Evolutionary conservation across 2,797 vertebrate genomes (phyloP).

Genomic region (Nannoperca australis): DNA sequence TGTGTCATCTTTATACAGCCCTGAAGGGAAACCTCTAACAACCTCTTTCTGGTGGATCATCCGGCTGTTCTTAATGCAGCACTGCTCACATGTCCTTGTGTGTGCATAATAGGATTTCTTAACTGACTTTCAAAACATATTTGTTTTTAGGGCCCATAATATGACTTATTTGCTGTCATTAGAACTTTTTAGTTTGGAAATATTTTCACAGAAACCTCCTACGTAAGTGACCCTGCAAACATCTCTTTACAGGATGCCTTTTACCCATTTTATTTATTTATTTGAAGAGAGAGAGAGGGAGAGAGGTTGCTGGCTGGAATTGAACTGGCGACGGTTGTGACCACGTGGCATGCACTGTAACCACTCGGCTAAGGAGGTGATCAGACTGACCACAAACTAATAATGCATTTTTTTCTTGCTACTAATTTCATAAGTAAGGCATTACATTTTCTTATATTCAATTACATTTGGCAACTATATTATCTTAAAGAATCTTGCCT

Average conservation of each 20-base stretch:
- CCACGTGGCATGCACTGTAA: too few species aligned
- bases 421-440: neutral
- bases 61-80: neutral
- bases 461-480: neutral
- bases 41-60: neutral
- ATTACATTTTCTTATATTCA: neutral
- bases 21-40: neutral
- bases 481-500: neutral
- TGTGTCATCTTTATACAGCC: constrained; percentile 11
- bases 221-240: neutral
- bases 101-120: neutral
- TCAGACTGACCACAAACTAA: neutral
- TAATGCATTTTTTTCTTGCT: neutral
- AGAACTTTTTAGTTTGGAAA: neutral
- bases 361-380: too few species aligned
- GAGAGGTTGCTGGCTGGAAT: too few species aligned
- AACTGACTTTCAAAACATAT: constrained; percentile 2
- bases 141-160: neutral
- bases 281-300: too few species aligned
- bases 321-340: too few species aligned
- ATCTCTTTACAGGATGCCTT: neutral
- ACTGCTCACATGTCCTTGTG: neutral
- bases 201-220: neutral
- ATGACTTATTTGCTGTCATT: neutral
- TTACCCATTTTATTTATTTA: neutral